A percentile compares a stretch with the other conserved stretches of the same genome.
Conservation (phyloP, 23 tunicate species). For the Phallusia fumigata region DNA sequence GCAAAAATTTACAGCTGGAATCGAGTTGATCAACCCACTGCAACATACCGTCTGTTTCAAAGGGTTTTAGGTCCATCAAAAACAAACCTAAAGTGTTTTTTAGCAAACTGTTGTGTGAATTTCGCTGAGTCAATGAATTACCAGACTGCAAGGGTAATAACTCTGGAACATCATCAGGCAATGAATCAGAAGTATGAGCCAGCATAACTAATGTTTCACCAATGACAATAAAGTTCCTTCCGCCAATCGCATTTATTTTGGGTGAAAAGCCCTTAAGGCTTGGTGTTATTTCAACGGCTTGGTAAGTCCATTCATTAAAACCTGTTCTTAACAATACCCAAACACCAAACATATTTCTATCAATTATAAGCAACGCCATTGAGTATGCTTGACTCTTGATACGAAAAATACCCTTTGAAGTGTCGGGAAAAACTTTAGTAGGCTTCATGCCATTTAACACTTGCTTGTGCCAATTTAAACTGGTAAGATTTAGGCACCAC, state of each 20-base stretch:
- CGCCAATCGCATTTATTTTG: constrained; percentile 21
- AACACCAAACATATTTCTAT: constrained; percentile 25
- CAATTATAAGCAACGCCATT: constrained; percentile 25
- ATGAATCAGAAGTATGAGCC: neutral
- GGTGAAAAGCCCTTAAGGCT: constrained; percentile 19
- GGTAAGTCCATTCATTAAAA: constrained; percentile 40
- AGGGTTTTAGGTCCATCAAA: constrained; percentile 29
- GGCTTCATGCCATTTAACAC: constrained; percentile 28
- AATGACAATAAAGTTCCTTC: constrained; percentile 3
- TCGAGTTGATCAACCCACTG: constrained; percentile 36
- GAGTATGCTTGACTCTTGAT: constrained; percentile 23
- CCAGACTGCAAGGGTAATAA: neutral
- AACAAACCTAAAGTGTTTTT: constrained; percentile 14
- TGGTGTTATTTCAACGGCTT: constrained; percentile 6
- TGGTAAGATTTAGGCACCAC: constrained; percentile 59
- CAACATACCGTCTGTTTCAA: constrained; percentile 30
- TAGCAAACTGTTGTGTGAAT: neutral
- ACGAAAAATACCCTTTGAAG: constrained; percentile 26
- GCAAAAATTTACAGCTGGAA: neutral
- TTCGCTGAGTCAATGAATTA: neutral
- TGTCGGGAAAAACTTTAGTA: constrained; percentile 14
- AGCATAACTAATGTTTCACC: neutral
- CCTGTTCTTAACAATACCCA: constrained; percentile 38
- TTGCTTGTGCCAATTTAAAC: constrained; percentile 66
- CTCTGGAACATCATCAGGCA: neutral